Percentiles rank a stretch among this genome's conserved stretches.
Evolutionary conservation across 2,888 invertebrate genomes (phyloP).

Genomic region (Tetanocera ferruginea): DNA sequence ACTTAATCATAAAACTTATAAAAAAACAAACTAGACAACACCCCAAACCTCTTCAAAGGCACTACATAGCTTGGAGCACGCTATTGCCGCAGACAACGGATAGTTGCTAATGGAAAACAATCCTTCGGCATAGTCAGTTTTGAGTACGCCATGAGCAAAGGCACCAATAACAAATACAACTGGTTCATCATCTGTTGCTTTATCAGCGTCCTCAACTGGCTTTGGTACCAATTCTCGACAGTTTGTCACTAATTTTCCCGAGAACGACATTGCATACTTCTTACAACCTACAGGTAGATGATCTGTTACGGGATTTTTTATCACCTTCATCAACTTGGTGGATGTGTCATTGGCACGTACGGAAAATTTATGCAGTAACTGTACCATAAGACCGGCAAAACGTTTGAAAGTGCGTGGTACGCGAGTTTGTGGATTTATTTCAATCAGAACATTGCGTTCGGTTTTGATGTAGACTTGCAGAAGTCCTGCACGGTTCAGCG

Average conservation of each 20-base stretch:
- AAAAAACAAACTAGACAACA: constrained; percentile 71
- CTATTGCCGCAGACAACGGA: constrained; percentile 95
- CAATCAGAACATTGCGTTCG: constrained; percentile 91
- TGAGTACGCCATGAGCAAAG: constrained; percentile 96
- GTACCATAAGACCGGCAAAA: constrained; percentile 98
- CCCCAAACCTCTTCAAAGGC: constrained; percentile 97
- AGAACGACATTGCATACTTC: constrained; percentile 92
- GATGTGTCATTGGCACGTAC: constrained; percentile 92
- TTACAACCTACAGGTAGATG: constrained; percentile 95
- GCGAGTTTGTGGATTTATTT: constrained; percentile 96
- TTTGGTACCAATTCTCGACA: constrained; percentile 84
- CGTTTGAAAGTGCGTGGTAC: constrained; percentile 97
- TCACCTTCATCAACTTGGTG: constrained; percentile 92
- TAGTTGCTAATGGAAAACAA: constrained; percentile 94
- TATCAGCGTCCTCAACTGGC: constrained; percentile 38
- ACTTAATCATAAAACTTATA: neutral
- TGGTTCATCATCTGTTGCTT: constrained; percentile 80
- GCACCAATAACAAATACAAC: constrained; percentile 94
- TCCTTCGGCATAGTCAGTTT: constrained; percentile 90
- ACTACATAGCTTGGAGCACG: constrained; percentile 94
- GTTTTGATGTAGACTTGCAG: constrained; percentile 96
- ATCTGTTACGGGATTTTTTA: constrained; percentile 95
- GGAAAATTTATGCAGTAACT: constrained; percentile 93
- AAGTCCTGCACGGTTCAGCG: constrained; percentile 93
- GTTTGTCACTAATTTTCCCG: constrained; percentile 78